Evolutionary conservation across 2,113 vertebrate genomes (phyloP), one percentile per base, ranked within the genome.

Genomic region (Urocolius indicus): DNA sequence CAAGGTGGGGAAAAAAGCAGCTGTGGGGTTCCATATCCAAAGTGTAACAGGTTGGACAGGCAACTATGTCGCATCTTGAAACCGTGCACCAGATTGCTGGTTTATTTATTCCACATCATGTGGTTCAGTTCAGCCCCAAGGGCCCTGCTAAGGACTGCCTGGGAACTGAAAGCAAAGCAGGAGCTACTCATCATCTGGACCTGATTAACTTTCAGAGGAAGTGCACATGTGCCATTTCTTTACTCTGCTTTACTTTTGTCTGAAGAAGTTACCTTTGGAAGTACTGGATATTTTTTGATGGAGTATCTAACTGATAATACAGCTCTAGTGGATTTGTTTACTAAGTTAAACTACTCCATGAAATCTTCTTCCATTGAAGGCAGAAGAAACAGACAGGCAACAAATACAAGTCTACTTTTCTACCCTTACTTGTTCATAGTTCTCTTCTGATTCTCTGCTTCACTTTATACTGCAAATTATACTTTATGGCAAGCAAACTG

Each of bases 11-110:
- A 69, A 62, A 51, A 85, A 30, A 26, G 5, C 46, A 59, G 17
- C 34, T 2, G 1, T 0, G 2, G 13, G 9, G 1, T 79, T 71
- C 34, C 13, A 66, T 18, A 41, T 29, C 20, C 1, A 0, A 46
- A 55, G 29, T 41, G 23, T 45, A 55, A 41, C 24, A 62, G 29
- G 26, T 43, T 67, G 43, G 54, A 24, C 36, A 58, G 18, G 41
- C 41, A 51, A 27, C 18, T 51, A 6, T 22, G 55, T 61, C 73
- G 34, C 32, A 29, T 14, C 1, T 3, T 52, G 27, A 27, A 38
- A 65, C 11, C 54, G 45, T 16, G 13, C 34, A 49, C 32, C 41
- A 55, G 43, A 32, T 21, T 69, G 16, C 41, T 61, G 78, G 5
- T 11, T 66, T 84, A 46, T 61, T 84, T 65, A 57, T 46, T 30